Evolutionary conservation across 2,888 invertebrate species (phyloP), one percentile per base, ranked within the genome.

Genomic region (Spicauda simplicius): DNA sequence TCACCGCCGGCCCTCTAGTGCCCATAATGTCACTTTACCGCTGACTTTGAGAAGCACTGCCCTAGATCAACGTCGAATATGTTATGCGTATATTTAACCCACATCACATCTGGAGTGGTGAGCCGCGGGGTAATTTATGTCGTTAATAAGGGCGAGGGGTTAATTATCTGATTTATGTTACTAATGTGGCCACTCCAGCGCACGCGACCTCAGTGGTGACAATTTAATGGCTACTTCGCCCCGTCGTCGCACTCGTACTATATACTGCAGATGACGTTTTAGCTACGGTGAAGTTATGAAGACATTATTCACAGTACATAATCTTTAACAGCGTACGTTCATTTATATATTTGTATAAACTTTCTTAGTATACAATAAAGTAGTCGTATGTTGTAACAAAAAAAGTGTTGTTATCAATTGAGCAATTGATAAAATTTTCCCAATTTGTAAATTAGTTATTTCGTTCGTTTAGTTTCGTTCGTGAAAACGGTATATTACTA

Each of bases 81-180:
- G 80, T 84, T 84, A 85, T 84, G 82, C 80, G 81, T 85, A 84
- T 85, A 87, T 87, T 83, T 86, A 81, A 80, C 86, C 85, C 84
- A 80, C 85, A 86, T 86, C 83, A 84, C 84, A 83, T 82, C 84
- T 85, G 78, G 85, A 87, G 87, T 85, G 83, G 80, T 77, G 83
- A 82, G 85, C 84, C 80, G 79, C 79, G 76, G 77, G 82, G 85
- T 90, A 91, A 91, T 91, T 89, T 91, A 91, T 91, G 90, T 89
- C 86, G 83, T 89, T 91, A 90, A 91, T 91, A 91, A 90, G 90
- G 86, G 83, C 86, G 81, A 81, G 86, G 88, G 88, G 88, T 90
- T 91, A 91, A 92, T 91, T 91, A 90, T 85, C 84, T 89, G 90
- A 91, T 90, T 91, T 90, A 91, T 87, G 84, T 79, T 90, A 90